Evolutionary conservation across 1,140 invertebrate species (phyloP), one percentile per base, ranked within the genome.

Genomic region (Philopotamus ludificatus): DNA sequence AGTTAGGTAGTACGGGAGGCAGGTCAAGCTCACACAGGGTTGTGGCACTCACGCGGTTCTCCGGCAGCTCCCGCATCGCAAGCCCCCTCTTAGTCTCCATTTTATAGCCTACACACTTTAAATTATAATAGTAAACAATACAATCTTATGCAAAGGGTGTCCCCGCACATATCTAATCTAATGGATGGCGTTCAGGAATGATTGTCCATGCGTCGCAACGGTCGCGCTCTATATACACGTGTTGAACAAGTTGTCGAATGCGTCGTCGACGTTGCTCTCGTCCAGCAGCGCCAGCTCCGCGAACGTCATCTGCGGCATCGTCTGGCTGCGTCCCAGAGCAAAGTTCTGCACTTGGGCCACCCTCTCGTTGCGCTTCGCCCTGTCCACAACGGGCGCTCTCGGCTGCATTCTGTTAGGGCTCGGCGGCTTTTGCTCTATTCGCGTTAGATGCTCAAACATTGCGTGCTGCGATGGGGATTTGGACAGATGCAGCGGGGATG

Each of bases 171-270:
- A 61, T 65, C 69, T 70, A 70, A 59, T 45, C 66, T 67, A 65
- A 50, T 65, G 69, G 61, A 70, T 67, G 68, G 61, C 60, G 54
- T 63, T 61, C 60, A 45, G 69, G 69, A 70, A 70, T 70, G 69
- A 62, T 66, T 45, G 28, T 39, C 58, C 25, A n/a, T 18, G 28
- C 1, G 58, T 28, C 41, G 1, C 55, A 21, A n/a, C 39, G 54
- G 20, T 21, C 15, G n/a, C 28, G 26, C 23, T n/a, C 49, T 68
- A 63, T n/a, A 44, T 57, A 41, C 80, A 74, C 64, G 72, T 81
- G 76, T 81, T 82, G 79, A 90, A 89, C 60, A 91, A 79, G 76
- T 87, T 86, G 71, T 91, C 88, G 76, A 91, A 91, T 44, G 86
- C 87, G 76, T 87, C 85, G 71, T 91, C 89, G 58, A 89, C 85